Conservation (phyloP, 2,888 invertebrate genomes). For the Hemistola chrysoprasaria region DNA sequence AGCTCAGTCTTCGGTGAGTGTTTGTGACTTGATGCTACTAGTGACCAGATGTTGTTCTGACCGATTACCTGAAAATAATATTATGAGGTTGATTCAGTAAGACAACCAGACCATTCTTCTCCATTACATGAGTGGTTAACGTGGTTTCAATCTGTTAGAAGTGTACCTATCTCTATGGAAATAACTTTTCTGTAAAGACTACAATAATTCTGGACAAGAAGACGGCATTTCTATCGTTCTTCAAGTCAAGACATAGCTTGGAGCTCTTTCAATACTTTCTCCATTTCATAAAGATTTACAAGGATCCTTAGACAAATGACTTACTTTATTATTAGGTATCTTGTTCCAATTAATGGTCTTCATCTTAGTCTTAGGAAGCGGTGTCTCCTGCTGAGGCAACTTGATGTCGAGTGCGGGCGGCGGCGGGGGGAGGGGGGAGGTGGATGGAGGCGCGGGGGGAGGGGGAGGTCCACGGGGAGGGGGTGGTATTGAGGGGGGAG, state of each 20-base stretch:
- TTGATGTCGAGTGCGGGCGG: slow-evolving; percentile 70
- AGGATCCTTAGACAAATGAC: no score
- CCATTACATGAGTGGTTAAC: no score
- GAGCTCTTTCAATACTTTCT: no score
- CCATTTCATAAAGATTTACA: no score
- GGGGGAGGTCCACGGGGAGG: slow-evolving; percentile 68
- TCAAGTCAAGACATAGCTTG: no score
- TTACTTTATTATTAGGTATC: slow-evolving; percentile 93
- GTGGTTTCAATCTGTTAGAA: no score
- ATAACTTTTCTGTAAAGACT: no score
- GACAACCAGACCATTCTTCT: no score
- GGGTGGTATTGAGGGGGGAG: slow-evolving; percentile 59
- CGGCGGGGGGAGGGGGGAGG: slow-evolving; percentile 63
- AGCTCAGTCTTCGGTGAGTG: slow-evolving; percentile 91
- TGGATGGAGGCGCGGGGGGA: slow-evolving; percentile 65
- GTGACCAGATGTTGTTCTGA: slow-evolving; percentile 96
- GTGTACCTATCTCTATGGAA: no score
- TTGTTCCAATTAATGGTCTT: slow-evolving; percentile 99
- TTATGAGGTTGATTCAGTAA: not conserved
- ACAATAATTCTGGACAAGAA: no score
- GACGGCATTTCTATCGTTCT: no score
- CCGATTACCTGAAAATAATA: slow-evolving; percentile 86
- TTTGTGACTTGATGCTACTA: slow-evolving; percentile 92
- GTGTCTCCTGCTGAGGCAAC: slow-evolving; percentile 95
- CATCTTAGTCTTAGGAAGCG: slow-evolving; percentile 97